A percentile compares a stretch with the other conserved stretches of the same genome.
phyloP scores from a whole-genome alignment of 2,113 vertebrate genomes.

The Tricholaema leucomelas region DNA sequence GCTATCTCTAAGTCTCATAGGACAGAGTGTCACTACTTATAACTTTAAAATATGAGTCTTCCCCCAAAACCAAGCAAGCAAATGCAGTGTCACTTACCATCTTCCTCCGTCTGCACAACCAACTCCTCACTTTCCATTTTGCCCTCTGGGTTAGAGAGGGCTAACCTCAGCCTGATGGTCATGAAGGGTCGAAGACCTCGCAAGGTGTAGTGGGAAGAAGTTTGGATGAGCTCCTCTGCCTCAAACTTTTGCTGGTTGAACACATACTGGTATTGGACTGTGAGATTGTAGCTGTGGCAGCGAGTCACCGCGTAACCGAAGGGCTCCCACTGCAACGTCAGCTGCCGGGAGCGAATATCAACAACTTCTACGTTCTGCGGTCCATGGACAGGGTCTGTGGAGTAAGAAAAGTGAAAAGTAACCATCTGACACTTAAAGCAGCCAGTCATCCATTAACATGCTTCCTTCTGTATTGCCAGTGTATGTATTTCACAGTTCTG shows the following conservation, averaged over 20 bases:
- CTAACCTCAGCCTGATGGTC: conserved; percentile 88
- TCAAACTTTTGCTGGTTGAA: conserved; percentile 94
- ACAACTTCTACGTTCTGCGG: conserved; percentile 94
- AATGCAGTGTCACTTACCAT: conserved; percentile 74
- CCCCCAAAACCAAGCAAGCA: not conserved
- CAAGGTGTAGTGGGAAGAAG: conserved; percentile 94
- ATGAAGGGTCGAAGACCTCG: conserved; percentile 91
- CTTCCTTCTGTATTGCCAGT: not conserved
- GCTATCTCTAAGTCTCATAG: not conserved
- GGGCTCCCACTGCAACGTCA: conserved; percentile 96
- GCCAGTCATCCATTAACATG: rapidly evolving
- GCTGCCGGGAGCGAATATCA: conserved; percentile 91
- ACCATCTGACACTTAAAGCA: not conserved
- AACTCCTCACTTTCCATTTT: conserved; percentile 95
- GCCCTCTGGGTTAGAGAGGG: conserved; percentile 93
- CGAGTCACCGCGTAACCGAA: conserved; percentile 94
- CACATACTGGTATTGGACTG: conserved; percentile 93
- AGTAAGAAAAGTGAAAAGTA: not conserved
- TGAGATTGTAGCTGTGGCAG: conserved; percentile 97
- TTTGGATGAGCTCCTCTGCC: conserved; percentile 90
- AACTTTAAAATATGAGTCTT: not conserved
- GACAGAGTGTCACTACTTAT: not conserved
- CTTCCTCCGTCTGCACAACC: conserved; percentile 94
- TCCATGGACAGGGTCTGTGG: conserved; percentile 91
- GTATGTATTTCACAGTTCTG: rapidly evolving